Percentiles rank a stretch among this genome's conserved stretches.
Evolutionary conservation across 2,888 invertebrate genomes (phyloP).

Genomic region (Boloria euphrosyne): DNA sequence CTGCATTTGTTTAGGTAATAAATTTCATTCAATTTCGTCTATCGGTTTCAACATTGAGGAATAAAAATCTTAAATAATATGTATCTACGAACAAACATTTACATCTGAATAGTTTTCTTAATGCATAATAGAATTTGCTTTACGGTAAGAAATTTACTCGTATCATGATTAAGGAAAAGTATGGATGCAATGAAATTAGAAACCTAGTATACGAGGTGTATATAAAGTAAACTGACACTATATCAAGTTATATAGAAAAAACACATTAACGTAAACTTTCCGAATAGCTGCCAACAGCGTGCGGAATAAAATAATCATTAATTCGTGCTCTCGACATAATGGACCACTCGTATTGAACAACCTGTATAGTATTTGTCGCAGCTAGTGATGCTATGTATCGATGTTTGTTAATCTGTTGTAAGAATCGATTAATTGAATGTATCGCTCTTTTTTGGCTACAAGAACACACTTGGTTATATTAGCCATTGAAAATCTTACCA

Average conservation of each 20-base stretch:
- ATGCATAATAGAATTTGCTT: too few species aligned
- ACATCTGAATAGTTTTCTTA: too few species aligned
- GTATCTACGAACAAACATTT: too few species aligned
- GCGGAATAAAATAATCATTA: slow-evolving; percentile 76
- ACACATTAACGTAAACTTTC: slow-evolving; percentile 49
- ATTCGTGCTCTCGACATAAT: slow-evolving; percentile 76
- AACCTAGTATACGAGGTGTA: background rate
- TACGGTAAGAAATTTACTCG: too few species aligned
- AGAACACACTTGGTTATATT: too few species aligned
- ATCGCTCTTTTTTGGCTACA: background rate
- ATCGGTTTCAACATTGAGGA: too few species aligned
- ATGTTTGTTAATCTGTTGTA: slow-evolving; percentile 21
- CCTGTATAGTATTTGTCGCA: slow-evolving; percentile 59
- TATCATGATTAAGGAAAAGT: too few species aligned
- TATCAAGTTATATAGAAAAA: slow-evolving; percentile 29
- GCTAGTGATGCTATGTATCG: slow-evolving; percentile 41
- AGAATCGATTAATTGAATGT: background rate
- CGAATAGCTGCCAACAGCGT: slow-evolving; percentile 47
- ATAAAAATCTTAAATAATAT: too few species aligned
- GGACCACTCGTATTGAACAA: slow-evolving; percentile 73
- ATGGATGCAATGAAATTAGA: too few species aligned
- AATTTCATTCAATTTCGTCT: too few species aligned
- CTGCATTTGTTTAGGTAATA: too few species aligned
- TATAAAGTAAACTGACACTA: background rate
- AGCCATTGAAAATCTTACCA: too few species aligned